Evolutionary conservation across 2,888 invertebrate species (phyloP).

Genomic region (Agriopis aurantiaria): DNA sequence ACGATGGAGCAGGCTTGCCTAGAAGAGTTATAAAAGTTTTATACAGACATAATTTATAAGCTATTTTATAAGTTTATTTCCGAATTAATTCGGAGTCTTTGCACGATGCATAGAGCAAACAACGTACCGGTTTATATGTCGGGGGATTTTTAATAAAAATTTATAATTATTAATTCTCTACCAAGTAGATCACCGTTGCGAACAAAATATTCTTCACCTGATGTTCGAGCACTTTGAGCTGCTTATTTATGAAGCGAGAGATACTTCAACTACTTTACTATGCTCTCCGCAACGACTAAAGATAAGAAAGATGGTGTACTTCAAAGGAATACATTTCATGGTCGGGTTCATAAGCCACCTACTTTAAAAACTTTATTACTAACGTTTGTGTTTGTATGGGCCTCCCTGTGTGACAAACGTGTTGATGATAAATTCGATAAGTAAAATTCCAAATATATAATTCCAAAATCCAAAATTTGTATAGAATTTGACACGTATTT

Average conservation of each 20-base stretch:
- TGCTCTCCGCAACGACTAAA: constrained; percentile 32
- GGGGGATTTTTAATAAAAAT: too few species aligned
- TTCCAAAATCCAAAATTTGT: too few species aligned
- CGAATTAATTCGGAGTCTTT: too few species aligned
- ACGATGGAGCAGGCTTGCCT: too few species aligned
- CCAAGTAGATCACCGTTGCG: neutral
- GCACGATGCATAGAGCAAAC: too few species aligned
- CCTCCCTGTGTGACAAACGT: constrained; percentile 6
- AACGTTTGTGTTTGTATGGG: constrained; percentile 26
- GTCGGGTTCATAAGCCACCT: constrained; percentile 49
- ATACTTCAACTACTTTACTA: constrained; percentile 42
- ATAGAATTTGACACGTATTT: too few species aligned
- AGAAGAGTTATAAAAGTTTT: too few species aligned
- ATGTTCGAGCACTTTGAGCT: constrained; percentile 52
- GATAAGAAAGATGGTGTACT: constrained; percentile 44
- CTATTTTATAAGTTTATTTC: too few species aligned
- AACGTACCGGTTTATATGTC: too few species aligned
- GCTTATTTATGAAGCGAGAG: constrained; percentile 55
- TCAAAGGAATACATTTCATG: constrained; percentile 60
- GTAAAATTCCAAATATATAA: too few species aligned
- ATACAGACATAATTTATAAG: too few species aligned
- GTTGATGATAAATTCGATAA: neutral
- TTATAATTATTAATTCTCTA: too few species aligned
- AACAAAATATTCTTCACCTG: constrained; percentile 5
- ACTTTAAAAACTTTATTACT: constrained; percentile 47